Base-by-base conservation (phyloP, 2,888 invertebrate species). In the Oscheius myriophilus region DNA sequence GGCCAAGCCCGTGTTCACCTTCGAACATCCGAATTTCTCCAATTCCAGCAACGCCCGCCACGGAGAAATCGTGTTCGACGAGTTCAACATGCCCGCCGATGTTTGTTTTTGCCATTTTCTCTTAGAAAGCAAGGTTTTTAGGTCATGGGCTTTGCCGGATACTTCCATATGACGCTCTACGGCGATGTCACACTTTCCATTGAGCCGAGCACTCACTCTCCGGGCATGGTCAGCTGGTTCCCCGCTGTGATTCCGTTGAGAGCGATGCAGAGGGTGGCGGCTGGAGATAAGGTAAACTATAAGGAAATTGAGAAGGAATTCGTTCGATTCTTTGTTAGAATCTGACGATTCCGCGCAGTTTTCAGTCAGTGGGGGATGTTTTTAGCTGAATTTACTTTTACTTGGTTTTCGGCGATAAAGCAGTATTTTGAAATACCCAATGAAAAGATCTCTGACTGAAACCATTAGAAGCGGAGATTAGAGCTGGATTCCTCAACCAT, bases 221-320 rank as follows among this genome's bases (percentile, higher is more conserved):
- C 90, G 0, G 93, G 93, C 80, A 94, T 98, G 94, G 93, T 95
- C 84, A 95, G 95, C 73, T 98, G 98, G 98, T 98, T 97, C 87
- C 96, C 97, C 7, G 93, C 96, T 76, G 93, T 93, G 82, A 95
- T 97, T 86, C 96, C 97, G 18, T 74, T 87, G 9, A 49, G 84
- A 11, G 51, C 73, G n/a, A 71, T 76, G n/a, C 67, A 81, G 9
- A 58, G 77, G 26, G 75, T 83, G n/a, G 51, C 49, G 11, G 74
- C 73, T 9, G 80, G 75, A 1, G 71, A 78, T 14, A 72, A 69
- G 57, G 74, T 77, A 16, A 18, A n/a, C 14, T 18, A 58, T 3
- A n/a, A n/a, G n/a, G n/a, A n/a, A n/a, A n/a, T n/a, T n/a, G n/a
- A n/a, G n/a, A n/a, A n/a, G n/a, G n/a, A n/a, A n/a, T n/a, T n/a